Conservation (phyloP, 2,888 invertebrate genomes). For the Drosophila affinis region DNA sequence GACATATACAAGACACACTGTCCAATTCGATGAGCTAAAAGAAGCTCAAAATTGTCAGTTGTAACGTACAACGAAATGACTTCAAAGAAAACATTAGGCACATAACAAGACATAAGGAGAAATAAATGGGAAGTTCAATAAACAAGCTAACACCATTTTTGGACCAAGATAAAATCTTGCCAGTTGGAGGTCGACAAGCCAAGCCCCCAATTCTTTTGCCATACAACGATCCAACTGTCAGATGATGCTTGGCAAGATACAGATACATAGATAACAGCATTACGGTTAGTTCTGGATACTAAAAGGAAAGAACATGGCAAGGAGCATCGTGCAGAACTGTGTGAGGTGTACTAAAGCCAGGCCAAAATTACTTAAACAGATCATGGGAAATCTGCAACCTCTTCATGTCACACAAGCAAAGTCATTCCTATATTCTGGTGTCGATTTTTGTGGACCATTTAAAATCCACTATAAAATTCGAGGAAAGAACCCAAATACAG, state of each 20-base stretch:
- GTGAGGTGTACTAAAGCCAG: conserved; percentile 1
- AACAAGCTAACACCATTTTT: neutral
- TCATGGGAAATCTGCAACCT: neutral
- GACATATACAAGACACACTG: no score
- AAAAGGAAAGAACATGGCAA: neutral
- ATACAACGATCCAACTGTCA: conserved; percentile 2
- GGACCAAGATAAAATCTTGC: neutral
- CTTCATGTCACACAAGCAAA: no score
- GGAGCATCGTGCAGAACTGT: neutral
- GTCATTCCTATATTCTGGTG: no score
- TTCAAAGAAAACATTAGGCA: neutral
- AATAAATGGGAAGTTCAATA: neutral
- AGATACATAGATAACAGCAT: neutral
- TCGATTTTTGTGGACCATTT: no score
- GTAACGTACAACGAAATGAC: no score
- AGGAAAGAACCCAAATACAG: no score
- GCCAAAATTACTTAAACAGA: neutral
- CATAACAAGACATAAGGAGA: neutral
- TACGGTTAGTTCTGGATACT: neutral
- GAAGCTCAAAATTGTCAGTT: no score
- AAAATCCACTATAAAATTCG: no score
- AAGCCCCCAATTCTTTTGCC: neutral
- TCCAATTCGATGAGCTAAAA: no score
- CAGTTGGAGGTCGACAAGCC: neutral
- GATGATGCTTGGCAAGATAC: neutral